phyloP scores from a whole-genome alignment of 2,113 vertebrate genomes.

The Oreochromis spilurus region DNA sequence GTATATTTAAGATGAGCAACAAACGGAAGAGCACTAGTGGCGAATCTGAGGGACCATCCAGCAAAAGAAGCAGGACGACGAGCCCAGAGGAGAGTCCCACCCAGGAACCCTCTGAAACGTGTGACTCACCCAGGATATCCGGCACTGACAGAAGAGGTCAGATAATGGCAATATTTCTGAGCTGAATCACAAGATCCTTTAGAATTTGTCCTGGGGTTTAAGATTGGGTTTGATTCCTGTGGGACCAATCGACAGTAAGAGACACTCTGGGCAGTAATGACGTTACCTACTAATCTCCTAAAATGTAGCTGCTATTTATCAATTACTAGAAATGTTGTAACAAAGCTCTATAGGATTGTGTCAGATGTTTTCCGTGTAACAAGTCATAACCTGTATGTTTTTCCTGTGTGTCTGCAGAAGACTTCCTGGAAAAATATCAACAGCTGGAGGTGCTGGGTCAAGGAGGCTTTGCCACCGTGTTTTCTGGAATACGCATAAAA shows the following conservation, averaged over 20 bases:
- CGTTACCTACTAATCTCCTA: not conserved
- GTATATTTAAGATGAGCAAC: not conserved
- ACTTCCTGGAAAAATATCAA: not conserved
- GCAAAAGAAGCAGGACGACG: not conserved
- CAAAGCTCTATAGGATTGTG: accelerated
- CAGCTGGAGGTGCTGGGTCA: not conserved
- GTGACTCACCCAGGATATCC: not conserved
- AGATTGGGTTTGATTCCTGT: not conserved
- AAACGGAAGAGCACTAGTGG: not conserved
- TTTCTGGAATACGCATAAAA: not conserved
- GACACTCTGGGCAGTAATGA: not conserved
- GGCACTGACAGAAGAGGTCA: not conserved
- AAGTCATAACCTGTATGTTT: not conserved
- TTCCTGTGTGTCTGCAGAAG: not conserved
- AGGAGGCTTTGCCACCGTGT: not conserved
- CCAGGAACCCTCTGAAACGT: not conserved
- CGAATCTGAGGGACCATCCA: not conserved
- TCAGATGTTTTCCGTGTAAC: not conserved
- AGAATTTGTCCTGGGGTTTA: accelerated
- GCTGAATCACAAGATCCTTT: not conserved
- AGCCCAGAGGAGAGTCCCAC: not conserved
- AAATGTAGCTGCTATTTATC: not conserved
- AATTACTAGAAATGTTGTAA: not conserved
- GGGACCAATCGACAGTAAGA: not conserved
- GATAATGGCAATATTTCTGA: not conserved